These are phyloP conservation scores for Helicolenus hilgendorfi DNA, from an alignment of 2,797 vertebrate genomes.

Conservation along the genomic window DNA sequence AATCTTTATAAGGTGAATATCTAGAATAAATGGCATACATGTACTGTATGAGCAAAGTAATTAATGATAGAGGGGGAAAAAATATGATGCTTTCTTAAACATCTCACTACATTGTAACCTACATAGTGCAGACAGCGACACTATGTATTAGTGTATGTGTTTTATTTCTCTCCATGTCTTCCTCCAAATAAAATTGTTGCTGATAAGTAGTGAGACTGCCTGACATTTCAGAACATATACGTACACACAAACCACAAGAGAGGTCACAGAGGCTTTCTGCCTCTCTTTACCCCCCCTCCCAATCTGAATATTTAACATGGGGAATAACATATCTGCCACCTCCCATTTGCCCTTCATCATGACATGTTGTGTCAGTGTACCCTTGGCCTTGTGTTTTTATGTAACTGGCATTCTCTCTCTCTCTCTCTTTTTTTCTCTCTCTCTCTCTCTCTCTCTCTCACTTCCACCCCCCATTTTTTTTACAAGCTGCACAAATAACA, in stretches of 20 bases:
- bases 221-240: not conserved
- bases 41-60: not conserved
- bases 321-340: slow-evolving; percentile 39
- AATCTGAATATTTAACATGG: slow-evolving; percentile 52
- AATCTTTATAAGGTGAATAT: not conserved
- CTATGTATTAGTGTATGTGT: not conserved
- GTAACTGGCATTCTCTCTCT: slow-evolving; percentile 12
- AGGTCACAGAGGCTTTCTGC: slow-evolving; percentile 28
- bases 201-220: not conserved
- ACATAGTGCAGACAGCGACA: not conserved
- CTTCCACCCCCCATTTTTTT: not conserved
- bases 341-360: slow-evolving; percentile 57
- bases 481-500: slow-evolving; percentile 61
- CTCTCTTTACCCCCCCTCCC: not conserved
- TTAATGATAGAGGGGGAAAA: not conserved
- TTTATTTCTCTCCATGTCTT: not conserved
- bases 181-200: not conserved
- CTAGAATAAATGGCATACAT: not conserved
- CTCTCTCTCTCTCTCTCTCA: not conserved
- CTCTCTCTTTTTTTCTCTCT: not conserved
- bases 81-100: not conserved
- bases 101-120: not conserved
- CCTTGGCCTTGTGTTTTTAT: slow-evolving; percentile 33
- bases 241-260: not conserved
- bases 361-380: slow-evolving; percentile 53